A percentile compares a stretch with the other conserved stretches of the same genome.
These are phyloP conservation scores for Monopterus albus DNA, from an alignment of 2,113 vertebrate species.

Conservation along the genomic window DNA sequence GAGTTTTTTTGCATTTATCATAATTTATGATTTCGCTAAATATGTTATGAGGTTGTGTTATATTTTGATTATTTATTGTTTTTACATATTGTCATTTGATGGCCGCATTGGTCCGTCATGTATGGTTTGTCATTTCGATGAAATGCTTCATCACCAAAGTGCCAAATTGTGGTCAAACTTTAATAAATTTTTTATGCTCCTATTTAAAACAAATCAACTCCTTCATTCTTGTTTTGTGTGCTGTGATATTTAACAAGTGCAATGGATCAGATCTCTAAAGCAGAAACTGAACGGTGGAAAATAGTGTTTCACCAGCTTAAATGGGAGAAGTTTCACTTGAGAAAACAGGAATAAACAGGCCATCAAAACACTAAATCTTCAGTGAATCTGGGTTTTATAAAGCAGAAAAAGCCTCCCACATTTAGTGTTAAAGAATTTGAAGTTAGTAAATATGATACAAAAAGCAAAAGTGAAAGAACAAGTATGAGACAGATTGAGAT, in stretches of 20 bases:
- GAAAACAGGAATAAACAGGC: no score
- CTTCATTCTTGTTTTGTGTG: background rate
- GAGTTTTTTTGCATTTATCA: conserved; percentile 76
- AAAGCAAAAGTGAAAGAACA: conserved; percentile 16
- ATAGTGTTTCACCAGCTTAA: background rate
- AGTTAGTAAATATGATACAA: background rate
- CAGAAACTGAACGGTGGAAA: background rate
- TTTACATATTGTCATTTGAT: conserved; percentile 81
- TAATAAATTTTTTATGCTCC: conserved; percentile 78
- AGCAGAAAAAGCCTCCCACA: background rate
- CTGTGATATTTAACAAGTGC: background rate
- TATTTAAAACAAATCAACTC: conserved; percentile 64
- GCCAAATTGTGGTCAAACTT: conserved; percentile 85
- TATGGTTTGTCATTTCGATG: conserved; percentile 90
- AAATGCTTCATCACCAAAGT: conserved; percentile 85
- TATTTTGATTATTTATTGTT: conserved; percentile 87
- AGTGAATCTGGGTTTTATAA: background rate
- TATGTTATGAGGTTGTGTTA: conserved; percentile 9
- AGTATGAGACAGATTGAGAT: background rate
- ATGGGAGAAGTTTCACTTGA: no score
- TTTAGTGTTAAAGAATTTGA: background rate
- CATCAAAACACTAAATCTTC: background rate
- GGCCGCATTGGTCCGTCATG: conserved; percentile 90
- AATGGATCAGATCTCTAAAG: background rate
- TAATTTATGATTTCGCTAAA: conserved; percentile 55